Evolutionary conservation across 2,113 vertebrate species (phyloP).

Genomic region (Picathartes gymnocephalus): DNA sequence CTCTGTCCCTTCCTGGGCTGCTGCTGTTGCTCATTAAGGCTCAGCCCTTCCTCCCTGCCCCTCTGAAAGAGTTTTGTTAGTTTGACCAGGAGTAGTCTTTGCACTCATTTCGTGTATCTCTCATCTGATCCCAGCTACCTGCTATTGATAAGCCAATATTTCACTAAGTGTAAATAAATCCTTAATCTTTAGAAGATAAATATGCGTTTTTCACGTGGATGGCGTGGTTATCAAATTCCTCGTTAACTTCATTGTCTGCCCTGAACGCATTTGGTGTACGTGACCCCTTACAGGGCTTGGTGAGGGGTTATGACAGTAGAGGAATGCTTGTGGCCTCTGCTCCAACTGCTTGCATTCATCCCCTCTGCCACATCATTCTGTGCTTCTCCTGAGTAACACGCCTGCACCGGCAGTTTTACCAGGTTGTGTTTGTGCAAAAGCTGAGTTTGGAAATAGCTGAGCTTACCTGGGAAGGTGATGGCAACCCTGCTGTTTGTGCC

Average conservation of each 20-base stretch:
- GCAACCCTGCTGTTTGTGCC: not conserved
- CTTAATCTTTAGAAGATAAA: not conserved
- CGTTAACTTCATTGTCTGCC: not conserved
- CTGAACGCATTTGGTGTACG: not conserved
- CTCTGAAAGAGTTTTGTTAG: not conserved
- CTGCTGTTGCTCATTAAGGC: not conserved
- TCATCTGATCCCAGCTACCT: not conserved
- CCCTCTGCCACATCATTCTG: not conserved
- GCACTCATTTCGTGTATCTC: not conserved
- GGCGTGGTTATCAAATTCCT: not conserved
- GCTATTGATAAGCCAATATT: not conserved
- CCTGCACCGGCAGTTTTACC: not conserved
- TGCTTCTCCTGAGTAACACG: not conserved
- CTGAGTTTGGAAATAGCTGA: not conserved
- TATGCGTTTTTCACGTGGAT: not conserved
- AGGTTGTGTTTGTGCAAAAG: not conserved
- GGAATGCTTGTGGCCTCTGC: not conserved
- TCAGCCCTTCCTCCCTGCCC: not conserved
- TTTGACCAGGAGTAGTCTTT: constrained; percentile 7
- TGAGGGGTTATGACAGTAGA: not conserved
- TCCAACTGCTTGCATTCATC: not conserved
- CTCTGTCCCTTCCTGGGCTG: not conserved
- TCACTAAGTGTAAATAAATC: not conserved
- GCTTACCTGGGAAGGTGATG: not conserved
- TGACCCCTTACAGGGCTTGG: not conserved